Evolutionary conservation across 1,140 invertebrate species (phyloP).

Genomic region (Drosophila sucinea): DNA sequence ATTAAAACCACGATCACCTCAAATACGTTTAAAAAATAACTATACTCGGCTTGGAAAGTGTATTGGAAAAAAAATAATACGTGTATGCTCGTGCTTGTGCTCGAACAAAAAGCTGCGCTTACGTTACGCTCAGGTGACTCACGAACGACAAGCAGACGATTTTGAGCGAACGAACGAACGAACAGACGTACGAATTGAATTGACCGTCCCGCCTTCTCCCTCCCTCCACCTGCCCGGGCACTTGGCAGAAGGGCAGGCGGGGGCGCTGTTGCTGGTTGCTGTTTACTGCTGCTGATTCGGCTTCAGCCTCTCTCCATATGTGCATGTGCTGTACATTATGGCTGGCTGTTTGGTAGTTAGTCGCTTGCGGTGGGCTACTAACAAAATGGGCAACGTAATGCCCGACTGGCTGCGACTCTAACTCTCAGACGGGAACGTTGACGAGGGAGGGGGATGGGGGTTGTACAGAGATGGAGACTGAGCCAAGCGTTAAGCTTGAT

Average conservation of each 20-base stretch:
- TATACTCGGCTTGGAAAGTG: slow-evolving; percentile 24
- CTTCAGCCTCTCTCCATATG: slow-evolving; percentile 35
- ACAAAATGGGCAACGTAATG: slow-evolving; percentile 80
- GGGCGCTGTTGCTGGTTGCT: slow-evolving; percentile 40
- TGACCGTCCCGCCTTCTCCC: too few species aligned
- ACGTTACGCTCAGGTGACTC: slow-evolving; percentile 82
- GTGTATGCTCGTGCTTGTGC: slow-evolving; percentile 41
- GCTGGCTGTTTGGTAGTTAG: slow-evolving; percentile 71
- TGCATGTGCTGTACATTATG: slow-evolving; percentile 60
- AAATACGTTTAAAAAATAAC: neutral
- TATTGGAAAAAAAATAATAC: slow-evolving; percentile 8
- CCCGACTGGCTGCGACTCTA: slow-evolving; percentile 60
- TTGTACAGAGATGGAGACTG: slow-evolving; percentile 42
- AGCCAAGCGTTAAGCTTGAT: slow-evolving; percentile 78
- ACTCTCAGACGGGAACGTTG: neutral
- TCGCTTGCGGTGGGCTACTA: slow-evolving; percentile 75
- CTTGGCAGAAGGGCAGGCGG: slow-evolving; percentile 57
- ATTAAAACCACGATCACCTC: too few species aligned
- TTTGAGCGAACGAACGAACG: slow-evolving; percentile 33
- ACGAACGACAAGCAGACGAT: slow-evolving; percentile 42
- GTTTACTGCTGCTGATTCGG: slow-evolving; percentile 22
- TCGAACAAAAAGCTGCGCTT: slow-evolving; percentile 74
- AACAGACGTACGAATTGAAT: neutral
- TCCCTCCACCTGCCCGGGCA: neutral
- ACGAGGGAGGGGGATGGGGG: neutral